These are phyloP conservation scores for Apoderus coryli DNA, from an alignment of 2,888 invertebrate genomes.

Conservation along the genomic window DNA sequence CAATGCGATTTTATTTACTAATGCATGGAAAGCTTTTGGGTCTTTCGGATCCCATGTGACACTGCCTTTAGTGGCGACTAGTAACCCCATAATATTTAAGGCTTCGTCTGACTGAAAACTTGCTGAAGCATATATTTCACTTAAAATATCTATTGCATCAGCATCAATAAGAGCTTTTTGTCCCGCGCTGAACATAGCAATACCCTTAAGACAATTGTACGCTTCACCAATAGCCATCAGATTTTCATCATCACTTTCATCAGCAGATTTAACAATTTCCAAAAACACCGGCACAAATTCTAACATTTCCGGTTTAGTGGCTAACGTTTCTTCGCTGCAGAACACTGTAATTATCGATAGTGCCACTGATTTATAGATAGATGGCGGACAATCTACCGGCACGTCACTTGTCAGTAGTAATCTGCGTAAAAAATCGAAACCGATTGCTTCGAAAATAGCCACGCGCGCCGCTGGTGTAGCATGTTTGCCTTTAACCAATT, in stretches of 20 bases:
- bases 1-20: conserved; percentile 68
- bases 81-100: conserved; percentile 53
- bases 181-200: conserved; percentile 64
- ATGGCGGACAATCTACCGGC: conserved; percentile 76
- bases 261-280: conserved; percentile 70
- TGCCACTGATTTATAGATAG: conserved; percentile 83
- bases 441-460: conserved; percentile 77
- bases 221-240: conserved; percentile 78
- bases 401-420: conserved; percentile 60
- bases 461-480: conserved; percentile 57
- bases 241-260: conserved; percentile 75
- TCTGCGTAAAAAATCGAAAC: conserved; percentile 72
- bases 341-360: conserved; percentile 77
- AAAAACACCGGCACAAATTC: conserved; percentile 69
- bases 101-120: conserved; percentile 85
- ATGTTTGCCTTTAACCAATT: conserved; percentile 71
- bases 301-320: conserved; percentile 70
- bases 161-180: conserved; percentile 65
- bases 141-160: conserved; percentile 68
- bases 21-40: conserved; percentile 63
- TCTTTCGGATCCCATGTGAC: conserved; percentile 62
- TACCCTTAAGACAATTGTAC: conserved; percentile 67
- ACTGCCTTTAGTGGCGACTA: conserved; percentile 58
- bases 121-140: conserved; percentile 74
- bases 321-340: conserved; percentile 66